Conservation (phyloP, 2,113 vertebrate species). For the Oncorhynchus gorbuscha region DNA sequence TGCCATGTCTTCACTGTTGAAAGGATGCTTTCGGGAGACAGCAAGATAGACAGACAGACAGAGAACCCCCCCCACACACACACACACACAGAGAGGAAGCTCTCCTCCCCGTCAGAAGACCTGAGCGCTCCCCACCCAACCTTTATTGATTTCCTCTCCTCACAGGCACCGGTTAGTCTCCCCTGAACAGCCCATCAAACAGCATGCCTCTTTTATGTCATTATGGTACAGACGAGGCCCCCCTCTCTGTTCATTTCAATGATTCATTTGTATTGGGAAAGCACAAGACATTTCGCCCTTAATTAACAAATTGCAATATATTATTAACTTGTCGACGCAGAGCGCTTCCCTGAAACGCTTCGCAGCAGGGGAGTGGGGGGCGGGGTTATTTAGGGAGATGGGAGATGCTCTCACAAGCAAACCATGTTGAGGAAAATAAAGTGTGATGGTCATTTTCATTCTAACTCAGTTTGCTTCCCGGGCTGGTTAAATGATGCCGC, state of each 20-base stretch:
- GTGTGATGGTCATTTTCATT: slow-evolving; percentile 16
- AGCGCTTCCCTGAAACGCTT: slow-evolving; percentile 50
- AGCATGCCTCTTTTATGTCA: slow-evolving; percentile 46
- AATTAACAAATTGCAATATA: slow-evolving; percentile 62
- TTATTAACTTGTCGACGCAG: slow-evolving; percentile 54
- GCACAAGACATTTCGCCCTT: slow-evolving; percentile 54
- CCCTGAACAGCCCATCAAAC: slow-evolving; percentile 39
- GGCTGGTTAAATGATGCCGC: slow-evolving; percentile 41
- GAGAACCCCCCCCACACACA: too few species aligned
- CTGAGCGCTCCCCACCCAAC: slow-evolving; percentile 41
- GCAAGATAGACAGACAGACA: neutral
- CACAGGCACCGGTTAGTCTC: slow-evolving; percentile 15
- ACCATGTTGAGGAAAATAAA: too few species aligned
- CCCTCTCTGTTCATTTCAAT: slow-evolving; percentile 46
- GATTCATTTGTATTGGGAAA: slow-evolving; percentile 54
- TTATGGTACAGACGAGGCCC: slow-evolving; percentile 32
- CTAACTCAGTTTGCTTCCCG: slow-evolving; percentile 28
- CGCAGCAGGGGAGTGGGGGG: slow-evolving; percentile 39
- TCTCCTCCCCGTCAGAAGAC: slow-evolving; percentile 21
- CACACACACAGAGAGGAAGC: neutral
- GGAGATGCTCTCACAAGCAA: neutral
- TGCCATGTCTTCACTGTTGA: neutral
- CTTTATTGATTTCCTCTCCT: slow-evolving; percentile 47
- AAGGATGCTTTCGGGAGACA: slow-evolving; percentile 5
- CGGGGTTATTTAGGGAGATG: slow-evolving; percentile 18